Conservation (phyloP, 1,140 invertebrate genomes). For the Drosophila bipectinata region DNA sequence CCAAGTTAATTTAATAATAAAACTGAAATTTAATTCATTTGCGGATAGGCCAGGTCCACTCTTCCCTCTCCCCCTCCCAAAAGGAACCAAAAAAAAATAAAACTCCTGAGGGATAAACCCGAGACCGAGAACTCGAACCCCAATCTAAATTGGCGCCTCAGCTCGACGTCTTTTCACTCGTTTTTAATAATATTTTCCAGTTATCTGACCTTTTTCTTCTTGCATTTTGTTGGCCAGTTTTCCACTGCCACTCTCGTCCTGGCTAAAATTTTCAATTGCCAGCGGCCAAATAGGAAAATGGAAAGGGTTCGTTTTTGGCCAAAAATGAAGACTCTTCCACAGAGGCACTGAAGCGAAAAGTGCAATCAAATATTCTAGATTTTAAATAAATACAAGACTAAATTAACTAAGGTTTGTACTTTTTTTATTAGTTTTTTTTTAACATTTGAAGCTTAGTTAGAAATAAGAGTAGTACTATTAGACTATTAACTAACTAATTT, state of each 20-base stretch:
- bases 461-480: too few relatives aligned
- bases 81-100: conserved; percentile 12
- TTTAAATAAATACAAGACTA: background rate
- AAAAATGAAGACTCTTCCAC: background rate
- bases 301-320: conserved; percentile 8
- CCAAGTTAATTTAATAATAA: conserved; percentile 84
- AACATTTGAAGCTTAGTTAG: background rate
- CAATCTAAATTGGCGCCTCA: conserved; percentile 31
- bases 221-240: conserved; percentile 45
- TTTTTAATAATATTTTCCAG: conserved; percentile 82
- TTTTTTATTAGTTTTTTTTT: background rate
- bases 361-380: background rate
- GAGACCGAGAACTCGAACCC: conserved; percentile 8
- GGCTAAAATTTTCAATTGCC: conserved; percentile 36
- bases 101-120: conserved; percentile 65
- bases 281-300: conserved; percentile 42
- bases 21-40: conserved; percentile 84
- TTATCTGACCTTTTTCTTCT: conserved; percentile 80
- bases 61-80: background rate
- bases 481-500: too few relatives aligned
- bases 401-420: background rate
- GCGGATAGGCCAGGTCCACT: conserved; percentile 64
- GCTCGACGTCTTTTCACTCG: conserved; percentile 61
- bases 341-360: conserved; percentile 14
- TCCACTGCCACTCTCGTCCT: conserved; percentile 13